Conservation (phyloP, 2,888 invertebrate genomes). For the Gastracanthus pulcherrimus region DNA sequence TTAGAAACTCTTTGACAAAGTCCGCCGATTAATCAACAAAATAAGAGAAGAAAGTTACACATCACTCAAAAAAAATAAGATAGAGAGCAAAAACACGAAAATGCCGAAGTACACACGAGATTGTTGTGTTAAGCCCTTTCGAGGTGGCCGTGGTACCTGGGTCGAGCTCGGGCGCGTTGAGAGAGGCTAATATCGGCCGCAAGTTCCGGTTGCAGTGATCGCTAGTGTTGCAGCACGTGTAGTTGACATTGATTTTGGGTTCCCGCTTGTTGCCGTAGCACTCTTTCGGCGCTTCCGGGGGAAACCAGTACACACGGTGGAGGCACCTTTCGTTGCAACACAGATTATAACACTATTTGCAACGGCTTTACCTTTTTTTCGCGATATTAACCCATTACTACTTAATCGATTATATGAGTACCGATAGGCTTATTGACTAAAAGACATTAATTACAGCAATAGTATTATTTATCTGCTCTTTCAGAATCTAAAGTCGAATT, state of each 20-base stretch:
- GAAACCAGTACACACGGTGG: slow-evolving; percentile 79
- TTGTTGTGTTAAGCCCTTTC: background rate
- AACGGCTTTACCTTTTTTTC: slow-evolving; percentile 57
- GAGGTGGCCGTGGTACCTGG: slow-evolving; percentile 45
- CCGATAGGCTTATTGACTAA: too few species aligned
- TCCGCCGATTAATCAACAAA: slow-evolving; percentile 22
- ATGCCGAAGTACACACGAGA: background rate
- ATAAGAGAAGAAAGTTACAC: background rate
- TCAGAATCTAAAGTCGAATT: too few species aligned
- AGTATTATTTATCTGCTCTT: too few species aligned
- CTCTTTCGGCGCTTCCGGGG: slow-evolving; percentile 80
- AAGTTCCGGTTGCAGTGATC: slow-evolving; percentile 81
- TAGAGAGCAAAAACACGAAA: background rate
- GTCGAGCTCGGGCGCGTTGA: slow-evolving; percentile 62
- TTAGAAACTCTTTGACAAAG: slow-evolving; percentile 39
- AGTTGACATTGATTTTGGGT: slow-evolving; percentile 46
- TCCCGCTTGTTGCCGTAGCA: slow-evolving; percentile 47
- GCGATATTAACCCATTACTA: background rate
- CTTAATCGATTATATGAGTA: too few species aligned
- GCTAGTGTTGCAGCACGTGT: slow-evolving; percentile 78
- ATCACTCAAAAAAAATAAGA: background rate
- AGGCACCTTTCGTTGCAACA: slow-evolving; percentile 79
- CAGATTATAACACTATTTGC: slow-evolving; percentile 54
- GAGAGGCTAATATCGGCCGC: slow-evolving; percentile 75
- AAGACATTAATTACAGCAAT: too few species aligned